Evolutionary conservation across 2,113 vertebrate genomes (phyloP).

Genomic region (Bufo gargarizans): DNA sequence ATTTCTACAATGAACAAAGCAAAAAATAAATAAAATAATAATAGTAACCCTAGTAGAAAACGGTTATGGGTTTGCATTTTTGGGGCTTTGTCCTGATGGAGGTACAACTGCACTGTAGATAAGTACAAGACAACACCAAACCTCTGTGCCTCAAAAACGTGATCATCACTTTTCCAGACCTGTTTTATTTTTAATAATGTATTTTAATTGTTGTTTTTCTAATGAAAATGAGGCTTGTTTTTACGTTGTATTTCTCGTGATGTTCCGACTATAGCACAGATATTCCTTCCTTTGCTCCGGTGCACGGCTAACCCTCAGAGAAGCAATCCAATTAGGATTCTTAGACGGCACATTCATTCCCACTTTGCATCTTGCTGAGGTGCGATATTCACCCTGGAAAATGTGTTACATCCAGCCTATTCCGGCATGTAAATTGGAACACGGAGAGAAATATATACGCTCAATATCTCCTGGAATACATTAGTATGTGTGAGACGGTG

Average conservation of each 20-base stretch:
- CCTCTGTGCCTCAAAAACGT: background rate
- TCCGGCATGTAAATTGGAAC: background rate
- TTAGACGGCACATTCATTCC: slow-evolving; percentile 6
- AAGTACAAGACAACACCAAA: background rate
- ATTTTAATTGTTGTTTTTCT: background rate
- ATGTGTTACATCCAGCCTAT: slow-evolving; percentile 3
- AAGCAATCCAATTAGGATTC: background rate
- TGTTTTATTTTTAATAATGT: background rate
- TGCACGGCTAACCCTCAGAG: background rate
- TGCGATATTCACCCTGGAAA: background rate
- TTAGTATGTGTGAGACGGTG: slow-evolving; percentile 19
- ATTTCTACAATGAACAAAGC: too few species aligned
- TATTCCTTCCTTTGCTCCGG: background rate
- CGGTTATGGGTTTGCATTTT: too few species aligned
- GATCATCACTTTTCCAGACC: background rate
- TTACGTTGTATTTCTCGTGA: background rate
- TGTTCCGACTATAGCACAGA: background rate
- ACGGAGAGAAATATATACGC: background rate
- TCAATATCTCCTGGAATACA: background rate
- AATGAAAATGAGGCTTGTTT: background rate
- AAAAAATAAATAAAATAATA: too few species aligned
- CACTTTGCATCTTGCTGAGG: background rate
- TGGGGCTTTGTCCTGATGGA: too few species aligned
- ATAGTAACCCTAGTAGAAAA: too few species aligned
- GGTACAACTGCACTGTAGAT: too few species aligned